These are phyloP conservation scores for Poecile montanus DNA, from an alignment of 2,797 vertebrate genomes.

Conservation along the genomic window DNA sequence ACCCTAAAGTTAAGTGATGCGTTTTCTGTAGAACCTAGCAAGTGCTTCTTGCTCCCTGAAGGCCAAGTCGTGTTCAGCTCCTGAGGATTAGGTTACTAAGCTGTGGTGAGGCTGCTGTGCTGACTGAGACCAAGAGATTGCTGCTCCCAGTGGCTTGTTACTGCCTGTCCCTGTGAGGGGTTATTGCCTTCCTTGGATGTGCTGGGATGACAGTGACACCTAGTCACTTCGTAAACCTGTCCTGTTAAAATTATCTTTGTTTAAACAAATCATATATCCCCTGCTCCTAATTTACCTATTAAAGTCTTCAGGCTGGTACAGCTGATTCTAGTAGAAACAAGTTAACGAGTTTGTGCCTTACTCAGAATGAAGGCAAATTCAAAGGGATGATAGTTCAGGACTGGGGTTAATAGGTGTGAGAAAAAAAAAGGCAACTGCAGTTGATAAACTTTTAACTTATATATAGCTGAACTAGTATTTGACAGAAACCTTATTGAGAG, in stretches of 20 bases:
- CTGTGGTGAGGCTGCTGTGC: background rate
- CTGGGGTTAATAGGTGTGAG: background rate
- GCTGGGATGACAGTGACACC: background rate
- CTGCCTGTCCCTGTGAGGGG: fast-evolving
- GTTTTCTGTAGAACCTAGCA: background rate
- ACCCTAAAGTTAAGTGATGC: background rate
- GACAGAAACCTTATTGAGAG: background rate
- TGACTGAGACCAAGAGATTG: background rate
- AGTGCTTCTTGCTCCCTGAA: background rate
- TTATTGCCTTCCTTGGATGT: background rate
- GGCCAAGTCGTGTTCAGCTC: background rate
- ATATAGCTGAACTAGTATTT: background rate
- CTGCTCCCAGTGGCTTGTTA: background rate
- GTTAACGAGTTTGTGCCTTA: background rate
- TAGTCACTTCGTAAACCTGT: background rate
- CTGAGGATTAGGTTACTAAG: background rate
- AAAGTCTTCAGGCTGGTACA: background rate
- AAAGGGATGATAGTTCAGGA: background rate
- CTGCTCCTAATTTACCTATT: background rate
- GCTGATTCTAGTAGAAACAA: background rate
- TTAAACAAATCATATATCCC: background rate
- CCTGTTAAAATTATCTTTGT: background rate
- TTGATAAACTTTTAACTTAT: background rate
- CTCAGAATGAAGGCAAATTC: background rate
- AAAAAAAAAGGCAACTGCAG: background rate